A percentile compares a stretch with the other conserved stretches of the same genome.
These are phyloP conservation scores for Trialeurodes vaporariorum DNA, from an alignment of 1,140 invertebrate genomes.

Conservation along the genomic window DNA sequence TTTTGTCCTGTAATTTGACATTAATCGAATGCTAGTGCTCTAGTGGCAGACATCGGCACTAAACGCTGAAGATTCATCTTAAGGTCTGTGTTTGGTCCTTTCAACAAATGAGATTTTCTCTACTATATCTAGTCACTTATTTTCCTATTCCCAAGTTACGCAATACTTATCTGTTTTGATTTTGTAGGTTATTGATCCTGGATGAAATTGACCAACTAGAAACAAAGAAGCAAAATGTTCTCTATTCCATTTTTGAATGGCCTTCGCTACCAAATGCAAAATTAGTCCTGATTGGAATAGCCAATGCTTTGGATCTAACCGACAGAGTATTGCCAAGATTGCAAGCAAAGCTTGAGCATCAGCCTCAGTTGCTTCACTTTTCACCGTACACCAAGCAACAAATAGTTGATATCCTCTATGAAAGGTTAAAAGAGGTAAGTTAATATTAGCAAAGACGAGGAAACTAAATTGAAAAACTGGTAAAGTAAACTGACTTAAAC, in stretches of 20 bases:
- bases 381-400: slow-evolving; percentile 83
- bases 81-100: no score
- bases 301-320: slow-evolving; percentile 92
- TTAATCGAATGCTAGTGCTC: no score
- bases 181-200: slow-evolving; percentile 67
- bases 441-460: no score
- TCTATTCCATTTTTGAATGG: slow-evolving; percentile 93
- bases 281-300: slow-evolving; percentile 80
- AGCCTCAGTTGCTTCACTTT: slow-evolving; percentile 73
- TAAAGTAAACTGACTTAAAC: no score
- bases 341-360: slow-evolving; percentile 55
- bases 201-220: slow-evolving; percentile 94
- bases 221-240: slow-evolving; percentile 67
- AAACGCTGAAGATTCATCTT: no score
- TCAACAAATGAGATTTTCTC: no score
- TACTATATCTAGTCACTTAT: no score
- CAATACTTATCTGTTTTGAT: no score
- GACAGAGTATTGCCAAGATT: slow-evolving; percentile 79
- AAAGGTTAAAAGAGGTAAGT: slow-evolving; percentile 54
- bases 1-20: no score
- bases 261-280: slow-evolving; percentile 54
- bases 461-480: no score
- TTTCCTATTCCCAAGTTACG: no score
- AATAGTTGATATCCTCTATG: slow-evolving; percentile 73
- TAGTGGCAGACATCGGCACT: no score